phyloP scores from a whole-genome alignment of 2,113 vertebrate species.

The Desmodus rotundus region DNA sequence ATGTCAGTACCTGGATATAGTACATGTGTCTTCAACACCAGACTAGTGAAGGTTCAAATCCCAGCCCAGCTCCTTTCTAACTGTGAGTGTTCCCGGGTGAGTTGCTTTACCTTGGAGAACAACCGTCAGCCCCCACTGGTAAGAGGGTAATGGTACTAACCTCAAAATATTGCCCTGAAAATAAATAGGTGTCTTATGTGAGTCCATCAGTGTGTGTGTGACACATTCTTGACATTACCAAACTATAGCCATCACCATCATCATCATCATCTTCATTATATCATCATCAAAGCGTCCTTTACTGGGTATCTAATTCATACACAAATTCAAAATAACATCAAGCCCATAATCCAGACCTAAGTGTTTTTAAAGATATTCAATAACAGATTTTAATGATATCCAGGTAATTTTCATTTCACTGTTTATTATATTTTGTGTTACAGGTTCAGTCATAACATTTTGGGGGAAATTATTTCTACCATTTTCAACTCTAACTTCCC shows the following conservation, averaged over 20 bases:
- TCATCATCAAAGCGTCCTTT: background rate
- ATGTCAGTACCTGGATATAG: background rate
- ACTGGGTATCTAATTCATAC: background rate
- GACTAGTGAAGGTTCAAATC: background rate
- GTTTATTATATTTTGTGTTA: background rate
- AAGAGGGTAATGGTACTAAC: background rate
- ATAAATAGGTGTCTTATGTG: accelerated
- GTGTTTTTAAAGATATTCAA: background rate
- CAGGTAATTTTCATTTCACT: background rate
- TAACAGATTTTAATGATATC: background rate
- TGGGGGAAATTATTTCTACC: background rate
- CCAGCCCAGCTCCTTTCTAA: background rate
- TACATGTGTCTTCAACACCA: background rate
- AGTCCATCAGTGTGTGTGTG: background rate
- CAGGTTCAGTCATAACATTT: background rate
- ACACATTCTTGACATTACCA: background rate
- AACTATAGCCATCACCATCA: background rate
- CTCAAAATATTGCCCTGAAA: background rate
- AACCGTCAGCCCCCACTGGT: accelerated
- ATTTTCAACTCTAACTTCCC: background rate
- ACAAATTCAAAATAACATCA: background rate
- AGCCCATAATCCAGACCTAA: background rate
- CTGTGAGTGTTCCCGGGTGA: background rate
- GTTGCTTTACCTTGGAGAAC: background rate
- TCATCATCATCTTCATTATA: background rate